phyloP scores from a whole-genome alignment of 2,888 invertebrate genomes.

The Xestia rhomboidea region DNA sequence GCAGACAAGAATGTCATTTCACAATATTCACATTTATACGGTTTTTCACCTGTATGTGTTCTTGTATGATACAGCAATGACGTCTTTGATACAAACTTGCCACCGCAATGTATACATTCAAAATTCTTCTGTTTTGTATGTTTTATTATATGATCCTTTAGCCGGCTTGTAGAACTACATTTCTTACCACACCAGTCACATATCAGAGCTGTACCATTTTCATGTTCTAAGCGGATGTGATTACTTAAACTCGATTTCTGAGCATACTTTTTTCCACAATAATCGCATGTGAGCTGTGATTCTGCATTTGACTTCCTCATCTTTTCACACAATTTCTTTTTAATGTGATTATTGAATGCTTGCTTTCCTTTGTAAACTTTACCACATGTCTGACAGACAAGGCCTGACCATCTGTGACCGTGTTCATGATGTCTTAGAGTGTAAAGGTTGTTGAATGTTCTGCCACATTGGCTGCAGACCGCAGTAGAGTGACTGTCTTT shows the following conservation, averaged over 20 bases:
- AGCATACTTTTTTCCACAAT: conserved; percentile 71
- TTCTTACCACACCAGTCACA: conserved; percentile 76
- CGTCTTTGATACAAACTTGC: conserved; percentile 71
- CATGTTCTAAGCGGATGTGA: conserved; percentile 74
- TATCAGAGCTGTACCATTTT: conserved; percentile 60
- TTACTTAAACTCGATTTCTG: conserved; percentile 67
- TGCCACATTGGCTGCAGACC: conserved; percentile 73
- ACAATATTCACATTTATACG: conserved; percentile 73
- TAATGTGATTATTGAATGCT: conserved; percentile 69
- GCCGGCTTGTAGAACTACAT: conserved; percentile 67
- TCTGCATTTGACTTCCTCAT: conserved; percentile 53
- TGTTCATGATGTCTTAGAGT: conserved; percentile 69
- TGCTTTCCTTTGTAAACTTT: conserved; percentile 69
- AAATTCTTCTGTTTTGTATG: conserved; percentile 76
- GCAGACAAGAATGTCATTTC: conserved; percentile 70
- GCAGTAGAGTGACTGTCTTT: conserved; percentile 62
- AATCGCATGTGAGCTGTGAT: conserved; percentile 67
- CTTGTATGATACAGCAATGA: conserved; percentile 74
- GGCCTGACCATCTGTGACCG: conserved; percentile 60
- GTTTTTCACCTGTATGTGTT: conserved; percentile 75
- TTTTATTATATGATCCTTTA: conserved; percentile 71
- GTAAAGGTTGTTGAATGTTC: conserved; percentile 65
- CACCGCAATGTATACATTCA: conserved; percentile 70
- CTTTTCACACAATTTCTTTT: conserved; percentile 62
- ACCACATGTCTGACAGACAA: conserved; percentile 71